phyloP scores from a whole-genome alignment of 2,113 vertebrate genomes.

The Opisthocomus hoazin region DNA sequence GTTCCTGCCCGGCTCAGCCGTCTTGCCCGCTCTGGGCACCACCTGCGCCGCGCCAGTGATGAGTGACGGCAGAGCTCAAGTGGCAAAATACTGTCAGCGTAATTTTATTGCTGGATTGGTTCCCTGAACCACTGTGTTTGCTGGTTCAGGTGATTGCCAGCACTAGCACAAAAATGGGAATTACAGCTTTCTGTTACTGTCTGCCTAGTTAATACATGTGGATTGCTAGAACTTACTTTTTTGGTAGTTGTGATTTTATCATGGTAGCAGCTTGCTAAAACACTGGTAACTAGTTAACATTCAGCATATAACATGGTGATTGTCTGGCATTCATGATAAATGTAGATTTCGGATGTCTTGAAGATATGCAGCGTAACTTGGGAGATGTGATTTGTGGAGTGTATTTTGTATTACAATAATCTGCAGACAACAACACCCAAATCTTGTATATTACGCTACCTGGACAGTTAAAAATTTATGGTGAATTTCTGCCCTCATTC shows the following conservation, averaged over 20 bases:
- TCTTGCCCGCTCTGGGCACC: rapidly evolving
- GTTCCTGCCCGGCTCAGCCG: not conserved
- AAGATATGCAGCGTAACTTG: not conserved
- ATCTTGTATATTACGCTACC: not conserved
- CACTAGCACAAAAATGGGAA: not conserved
- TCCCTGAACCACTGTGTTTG: too few relatives aligned
- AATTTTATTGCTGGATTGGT: too few relatives aligned
- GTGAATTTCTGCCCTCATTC: not conserved
- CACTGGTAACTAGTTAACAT: not conserved
- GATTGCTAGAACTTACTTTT: not conserved
- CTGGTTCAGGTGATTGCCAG: not conserved
- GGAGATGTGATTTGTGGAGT: not conserved
- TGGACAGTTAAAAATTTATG: not conserved
- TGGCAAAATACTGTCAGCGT: not conserved
- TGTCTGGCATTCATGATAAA: not conserved
- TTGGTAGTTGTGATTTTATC: not conserved
- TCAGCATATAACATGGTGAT: not conserved
- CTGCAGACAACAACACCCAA: not conserved
- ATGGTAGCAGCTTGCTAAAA: not conserved
- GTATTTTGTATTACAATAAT: not conserved
- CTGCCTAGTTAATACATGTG: not conserved
- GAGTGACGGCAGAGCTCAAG: rapidly evolving
- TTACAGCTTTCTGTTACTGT: not conserved
- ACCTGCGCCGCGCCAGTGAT: rapidly evolving
- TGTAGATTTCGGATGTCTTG: not conserved